Percentiles rank a stretch among this genome's conserved stretches.
phyloP scores from a whole-genome alignment of 2,888 invertebrate species.

The Argyresthia albistria region DNA sequence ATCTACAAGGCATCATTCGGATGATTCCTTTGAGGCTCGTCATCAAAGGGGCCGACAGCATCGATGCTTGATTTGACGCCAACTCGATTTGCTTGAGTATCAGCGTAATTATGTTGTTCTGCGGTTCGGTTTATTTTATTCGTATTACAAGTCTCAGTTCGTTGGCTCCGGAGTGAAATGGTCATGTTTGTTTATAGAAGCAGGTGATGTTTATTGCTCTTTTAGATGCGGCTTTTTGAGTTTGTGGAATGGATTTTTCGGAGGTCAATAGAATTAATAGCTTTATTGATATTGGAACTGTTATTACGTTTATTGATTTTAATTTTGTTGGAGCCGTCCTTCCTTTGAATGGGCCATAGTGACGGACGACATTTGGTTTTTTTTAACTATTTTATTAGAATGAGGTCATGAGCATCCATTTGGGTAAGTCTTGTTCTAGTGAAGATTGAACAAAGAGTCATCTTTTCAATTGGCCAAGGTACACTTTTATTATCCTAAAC shows the following conservation, averaged over 20 bases:
- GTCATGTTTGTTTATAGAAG: slow-evolving; percentile 6
- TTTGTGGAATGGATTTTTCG: neutral
- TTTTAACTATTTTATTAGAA: no score
- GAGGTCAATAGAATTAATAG: neutral
- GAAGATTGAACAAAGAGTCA: no score
- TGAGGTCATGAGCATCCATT: no score
- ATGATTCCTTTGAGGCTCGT: slow-evolving; percentile 11
- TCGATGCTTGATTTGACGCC: slow-evolving; percentile 21
- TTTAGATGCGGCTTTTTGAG: neutral
- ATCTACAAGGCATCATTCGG: slow-evolving; percentile 10
- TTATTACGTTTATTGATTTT: no score
- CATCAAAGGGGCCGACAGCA: slow-evolving; percentile 25
- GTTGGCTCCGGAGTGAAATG: slow-evolving; percentile 9
- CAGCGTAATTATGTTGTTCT: slow-evolving; percentile 41
- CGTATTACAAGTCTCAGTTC: slow-evolving; percentile 9
- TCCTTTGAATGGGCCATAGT: no score
- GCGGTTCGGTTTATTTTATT: slow-evolving; percentile 10
- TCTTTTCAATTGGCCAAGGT: no score
- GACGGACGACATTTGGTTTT: no score
- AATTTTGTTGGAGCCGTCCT: no score
- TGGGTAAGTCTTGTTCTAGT: no score
- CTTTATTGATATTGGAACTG: no score
- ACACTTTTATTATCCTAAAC: no score
- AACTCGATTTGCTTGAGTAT: slow-evolving; percentile 26
- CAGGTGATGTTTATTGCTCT: neutral